Base-by-base conservation (phyloP, 2,113 vertebrate genomes). In the Neodontobutis hainanensis region DNA sequence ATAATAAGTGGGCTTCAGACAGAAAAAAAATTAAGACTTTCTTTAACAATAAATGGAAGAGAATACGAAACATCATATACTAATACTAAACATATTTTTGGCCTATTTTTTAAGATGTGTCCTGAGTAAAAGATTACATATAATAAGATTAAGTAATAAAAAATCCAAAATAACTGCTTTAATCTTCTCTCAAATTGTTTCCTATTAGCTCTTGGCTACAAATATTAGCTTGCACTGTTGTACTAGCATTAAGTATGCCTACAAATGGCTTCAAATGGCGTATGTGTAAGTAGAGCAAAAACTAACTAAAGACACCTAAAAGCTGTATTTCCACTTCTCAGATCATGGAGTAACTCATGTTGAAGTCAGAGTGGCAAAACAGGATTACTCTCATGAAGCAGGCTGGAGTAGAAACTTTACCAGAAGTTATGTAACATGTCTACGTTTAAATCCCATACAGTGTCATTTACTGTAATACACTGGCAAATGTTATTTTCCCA, bases 381-480 rank as follows among this genome's bases (percentile, higher is more conserved):
- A 83, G 60, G 73, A 77, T 82, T 78, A 70, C 59, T 27, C 68
- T 60, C 68, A 38, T 58, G 52, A 78, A 83, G 42, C 50, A 78
- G 73, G 56, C 70, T 69, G 75, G 67, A 77, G 75, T 75, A 70
- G 34, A 51, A 85, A 79, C 40, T 64, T 85, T 85, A 87, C 85
- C 87, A 88, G 86, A 90, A 89, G 85, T 90, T 90, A 88, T 84
- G 61, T 73, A 89, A 89, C 86, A 66, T 45, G 80, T 82, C 87
- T 87, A 78, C 64, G 51, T 76, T 82, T 81, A 78, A 81, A 78
- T 79, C 80, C 65, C 74, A 47, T 81, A 70, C 80, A 71, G 73
- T 87, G 84, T 89, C 67, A 89, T 87, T 90, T 87, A 88, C 86
- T 76, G 86, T 88, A 89, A 89, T 82, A 70, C 27, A 44, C 77